A percentile compares a stretch with the other conserved stretches of the same genome.
phyloP scores from a whole-genome alignment of 2,113 vertebrate species.

The Dromas ardeola region DNA sequence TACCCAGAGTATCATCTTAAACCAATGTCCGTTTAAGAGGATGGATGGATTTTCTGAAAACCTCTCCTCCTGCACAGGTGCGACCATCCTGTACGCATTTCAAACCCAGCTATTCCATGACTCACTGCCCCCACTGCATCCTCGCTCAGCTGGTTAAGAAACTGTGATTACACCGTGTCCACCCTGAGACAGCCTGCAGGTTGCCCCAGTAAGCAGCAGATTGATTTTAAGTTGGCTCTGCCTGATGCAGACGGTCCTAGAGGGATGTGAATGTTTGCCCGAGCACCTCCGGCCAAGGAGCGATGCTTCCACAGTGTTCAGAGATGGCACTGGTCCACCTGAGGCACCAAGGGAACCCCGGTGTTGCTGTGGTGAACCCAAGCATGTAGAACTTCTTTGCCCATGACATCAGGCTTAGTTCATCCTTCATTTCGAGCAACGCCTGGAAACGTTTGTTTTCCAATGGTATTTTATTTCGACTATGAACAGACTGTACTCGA shows the following conservation, averaged over 20 bases:
- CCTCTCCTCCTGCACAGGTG: background rate
- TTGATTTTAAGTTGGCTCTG: background rate
- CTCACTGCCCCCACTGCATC: background rate
- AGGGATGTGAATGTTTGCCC: fast-evolving
- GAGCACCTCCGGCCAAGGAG: background rate
- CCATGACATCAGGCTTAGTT: background rate
- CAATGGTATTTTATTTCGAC: background rate
- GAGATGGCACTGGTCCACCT: background rate
- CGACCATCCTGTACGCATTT: background rate
- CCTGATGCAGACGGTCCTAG: background rate
- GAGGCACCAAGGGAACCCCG: fast-evolving
- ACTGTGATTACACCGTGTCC: fast-evolving
- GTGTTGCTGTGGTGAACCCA: background rate
- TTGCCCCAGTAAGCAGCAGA: background rate
- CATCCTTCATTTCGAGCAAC: background rate
- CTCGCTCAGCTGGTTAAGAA: background rate
- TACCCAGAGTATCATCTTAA: background rate
- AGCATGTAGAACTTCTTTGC: background rate
- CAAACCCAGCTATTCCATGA: background rate
- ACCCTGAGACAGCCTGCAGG: background rate
- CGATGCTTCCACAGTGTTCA: fast-evolving
- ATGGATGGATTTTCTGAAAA: background rate
- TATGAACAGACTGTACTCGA: background rate
- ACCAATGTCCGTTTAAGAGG: background rate
- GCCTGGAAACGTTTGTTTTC: slow-evolving; percentile 22